Evolutionary conservation across 2,888 invertebrate genomes (phyloP).

Genomic region (Lepidochitona cinerea): DNA sequence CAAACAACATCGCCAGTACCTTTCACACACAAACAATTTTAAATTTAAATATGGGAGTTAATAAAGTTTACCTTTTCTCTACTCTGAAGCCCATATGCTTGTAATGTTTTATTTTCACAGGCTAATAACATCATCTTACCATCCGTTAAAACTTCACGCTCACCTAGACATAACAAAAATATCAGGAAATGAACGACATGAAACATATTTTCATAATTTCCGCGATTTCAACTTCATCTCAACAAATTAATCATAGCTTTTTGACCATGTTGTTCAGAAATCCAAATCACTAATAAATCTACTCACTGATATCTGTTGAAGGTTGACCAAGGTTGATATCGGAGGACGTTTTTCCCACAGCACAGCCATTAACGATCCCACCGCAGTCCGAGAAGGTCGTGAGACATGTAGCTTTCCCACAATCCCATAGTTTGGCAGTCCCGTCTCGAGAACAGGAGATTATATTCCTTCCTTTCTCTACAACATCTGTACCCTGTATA

Average conservation of each 20-base stretch:
- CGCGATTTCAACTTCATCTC: neutral
- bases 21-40: no score
- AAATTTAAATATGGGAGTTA: no score
- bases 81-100: slow-evolving; percentile 75
- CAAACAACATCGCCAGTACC: no score
- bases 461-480: slow-evolving; percentile 80
- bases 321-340: slow-evolving; percentile 60
- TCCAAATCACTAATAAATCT: neutral
- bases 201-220: neutral
- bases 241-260: neutral
- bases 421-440: slow-evolving; percentile 80
- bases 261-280: neutral
- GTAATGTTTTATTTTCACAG: slow-evolving; percentile 77
- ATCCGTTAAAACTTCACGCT: slow-evolving; percentile 76
- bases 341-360: slow-evolving; percentile 70
- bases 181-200: neutral
- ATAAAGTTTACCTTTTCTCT: slow-evolving; percentile 69
- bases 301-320: slow-evolving; percentile 12
- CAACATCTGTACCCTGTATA: slow-evolving; percentile 76
- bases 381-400: slow-evolving; percentile 73
- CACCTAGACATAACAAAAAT: slow-evolving; percentile 60
- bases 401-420: slow-evolving; percentile 77
- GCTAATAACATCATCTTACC: slow-evolving; percentile 77
- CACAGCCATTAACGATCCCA: slow-evolving; percentile 77
- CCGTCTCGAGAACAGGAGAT: slow-evolving; percentile 82